phyloP scores from a whole-genome alignment of 1,140 invertebrate species.

The Venustaconcha ellipsiformis region DNA sequence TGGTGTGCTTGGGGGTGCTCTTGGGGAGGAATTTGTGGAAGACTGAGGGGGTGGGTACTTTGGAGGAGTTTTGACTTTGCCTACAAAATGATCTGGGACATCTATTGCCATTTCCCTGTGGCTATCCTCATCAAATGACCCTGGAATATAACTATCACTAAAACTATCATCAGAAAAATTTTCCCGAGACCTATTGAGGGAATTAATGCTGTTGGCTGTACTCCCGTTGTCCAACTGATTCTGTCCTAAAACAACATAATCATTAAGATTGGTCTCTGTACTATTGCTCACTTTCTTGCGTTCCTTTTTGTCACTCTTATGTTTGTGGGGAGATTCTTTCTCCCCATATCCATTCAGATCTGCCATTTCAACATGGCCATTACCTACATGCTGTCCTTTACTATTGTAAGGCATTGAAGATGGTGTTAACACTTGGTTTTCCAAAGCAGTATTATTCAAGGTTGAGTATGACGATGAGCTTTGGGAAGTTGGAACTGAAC shows the following conservation, averaged over 20 bases:
- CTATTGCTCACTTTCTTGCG: constrained; percentile 6
- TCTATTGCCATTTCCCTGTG: constrained; percentile 95
- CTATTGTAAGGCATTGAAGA: constrained; percentile 53
- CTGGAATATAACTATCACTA: constrained; percentile 43
- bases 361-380: constrained; percentile 42
- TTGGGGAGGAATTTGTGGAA: constrained; percentile 52
- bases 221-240: neutral
- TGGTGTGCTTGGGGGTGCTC: constrained; percentile 64
- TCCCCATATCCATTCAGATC: constrained; percentile 47
- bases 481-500: neutral
- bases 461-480: constrained; percentile 1
- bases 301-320: no score
- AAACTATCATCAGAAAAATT: constrained; percentile 38
- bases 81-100: constrained; percentile 95
- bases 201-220: constrained; percentile 41
- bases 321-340: neutral
- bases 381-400: constrained; percentile 33
- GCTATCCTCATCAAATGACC: constrained; percentile 52
- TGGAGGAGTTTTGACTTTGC: constrained; percentile 89
- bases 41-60: constrained; percentile 83
- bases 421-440: constrained; percentile 21
- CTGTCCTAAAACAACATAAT: constrained; percentile 19
- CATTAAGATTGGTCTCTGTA: constrained; percentile 51
- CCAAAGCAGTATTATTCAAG: constrained; percentile 7
- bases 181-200: constrained; percentile 42